Conservation (phyloP, 2,113 vertebrate species). For the Penelope pileata region DNA sequence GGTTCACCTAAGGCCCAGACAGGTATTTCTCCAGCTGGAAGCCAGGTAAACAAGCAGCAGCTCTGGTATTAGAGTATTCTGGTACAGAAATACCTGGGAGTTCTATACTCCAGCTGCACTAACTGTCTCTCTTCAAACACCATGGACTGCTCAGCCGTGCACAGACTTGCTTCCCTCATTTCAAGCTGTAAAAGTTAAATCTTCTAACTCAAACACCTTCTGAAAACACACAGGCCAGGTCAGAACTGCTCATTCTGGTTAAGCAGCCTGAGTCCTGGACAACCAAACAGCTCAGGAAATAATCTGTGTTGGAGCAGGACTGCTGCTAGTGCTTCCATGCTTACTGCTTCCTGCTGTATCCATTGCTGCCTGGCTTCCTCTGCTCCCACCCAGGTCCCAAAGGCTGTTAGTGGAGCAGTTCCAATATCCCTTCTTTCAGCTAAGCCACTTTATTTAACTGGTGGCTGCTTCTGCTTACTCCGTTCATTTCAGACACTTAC, state of each 20-base stretch:
- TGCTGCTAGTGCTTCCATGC: rapidly evolving
- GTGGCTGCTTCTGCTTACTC: neutral
- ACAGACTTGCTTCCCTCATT: neutral
- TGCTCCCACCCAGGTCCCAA: neutral
- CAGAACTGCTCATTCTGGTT: neutral
- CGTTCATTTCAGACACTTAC: neutral
- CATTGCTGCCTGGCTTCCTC: neutral
- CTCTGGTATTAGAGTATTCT: too few species aligned
- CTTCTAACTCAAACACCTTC: too few species aligned
- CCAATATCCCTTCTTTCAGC: neutral
- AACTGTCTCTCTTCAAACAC: neutral
- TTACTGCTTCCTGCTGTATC: neutral
- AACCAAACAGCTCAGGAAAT: neutral
- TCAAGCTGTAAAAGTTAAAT: neutral
- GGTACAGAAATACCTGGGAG: too few species aligned
- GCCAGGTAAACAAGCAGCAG: neutral
- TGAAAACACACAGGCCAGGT: neutral
- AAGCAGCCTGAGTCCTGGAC: neutral
- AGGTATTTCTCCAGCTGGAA: neutral
- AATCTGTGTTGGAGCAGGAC: neutral
- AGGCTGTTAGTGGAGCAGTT: neutral
- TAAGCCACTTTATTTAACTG: neutral
- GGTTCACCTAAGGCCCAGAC: neutral
- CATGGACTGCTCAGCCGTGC: neutral
- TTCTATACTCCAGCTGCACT: neutral